Percentiles rank a stretch among this genome's conserved stretches.
Evolutionary conservation across 1,140 invertebrate genomes (phyloP).

Genomic region (Rhopalosiphum maidis): DNA sequence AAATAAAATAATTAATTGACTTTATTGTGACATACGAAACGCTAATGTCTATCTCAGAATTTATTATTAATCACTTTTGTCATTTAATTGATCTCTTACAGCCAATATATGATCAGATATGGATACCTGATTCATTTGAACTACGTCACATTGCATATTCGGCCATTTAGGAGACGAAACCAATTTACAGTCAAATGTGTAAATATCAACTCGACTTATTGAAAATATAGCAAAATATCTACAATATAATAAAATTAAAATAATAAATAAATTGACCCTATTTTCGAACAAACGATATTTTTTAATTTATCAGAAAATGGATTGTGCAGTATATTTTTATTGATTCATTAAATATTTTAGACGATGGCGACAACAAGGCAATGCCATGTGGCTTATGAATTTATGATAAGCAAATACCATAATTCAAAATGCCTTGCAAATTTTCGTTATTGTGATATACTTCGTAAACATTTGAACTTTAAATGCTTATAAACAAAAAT

Average conservation of each 20-base stretch:
- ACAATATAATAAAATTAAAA: conserved; percentile 59
- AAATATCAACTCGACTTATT: conserved; percentile 76
- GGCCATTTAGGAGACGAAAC: conserved; percentile 81
- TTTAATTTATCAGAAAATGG: background rate
- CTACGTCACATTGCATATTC: conserved; percentile 71
- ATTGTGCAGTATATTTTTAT: background rate
- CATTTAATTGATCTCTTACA: conserved; percentile 80
- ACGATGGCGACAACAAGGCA: background rate
- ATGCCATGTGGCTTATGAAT: background rate
- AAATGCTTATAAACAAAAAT: too few species aligned
- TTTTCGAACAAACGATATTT: background rate
- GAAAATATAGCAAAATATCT: conserved; percentile 88
- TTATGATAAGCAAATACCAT: background rate
- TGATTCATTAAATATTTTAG: background rate
- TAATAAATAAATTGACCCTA: background rate
- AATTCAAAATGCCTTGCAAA: too few species aligned
- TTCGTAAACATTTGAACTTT: too few species aligned
- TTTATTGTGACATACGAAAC: background rate
- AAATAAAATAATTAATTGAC: background rate
- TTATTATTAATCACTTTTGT: conserved; percentile 70
- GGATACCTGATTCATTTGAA: conserved; percentile 72
- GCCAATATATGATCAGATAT: conserved; percentile 85
- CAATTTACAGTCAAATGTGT: conserved; percentile 87
- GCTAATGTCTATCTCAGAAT: background rate
- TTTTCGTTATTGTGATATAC: too few species aligned